These are phyloP conservation scores for Nixonia krombeini DNA, from an alignment of 1,140 invertebrate species.

Conservation along the genomic window DNA sequence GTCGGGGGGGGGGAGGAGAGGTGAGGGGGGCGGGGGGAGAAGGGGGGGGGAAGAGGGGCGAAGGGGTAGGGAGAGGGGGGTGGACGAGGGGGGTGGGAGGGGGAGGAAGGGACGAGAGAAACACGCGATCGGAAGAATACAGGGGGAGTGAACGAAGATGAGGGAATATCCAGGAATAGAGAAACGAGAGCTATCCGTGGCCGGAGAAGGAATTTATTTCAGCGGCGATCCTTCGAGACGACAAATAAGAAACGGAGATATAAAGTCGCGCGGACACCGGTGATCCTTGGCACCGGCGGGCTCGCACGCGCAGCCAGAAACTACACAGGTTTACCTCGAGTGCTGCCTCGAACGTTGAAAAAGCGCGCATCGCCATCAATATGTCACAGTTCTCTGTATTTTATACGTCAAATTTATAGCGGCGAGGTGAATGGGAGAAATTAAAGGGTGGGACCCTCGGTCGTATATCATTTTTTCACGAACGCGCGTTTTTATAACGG, in stretches of 20 bases:
- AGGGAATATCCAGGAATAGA: too few species aligned
- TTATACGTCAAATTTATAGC: background rate
- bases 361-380: conserved; percentile 13
- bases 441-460: too few species aligned
- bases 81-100: too few species aligned
- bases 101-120: too few species aligned
- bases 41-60: too few species aligned
- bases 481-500: too few species aligned
- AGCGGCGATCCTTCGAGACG: conserved; percentile 32
- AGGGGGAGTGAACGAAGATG: too few species aligned
- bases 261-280: conserved; percentile 9
- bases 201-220: conserved; percentile 18
- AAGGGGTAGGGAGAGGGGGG: too few species aligned
- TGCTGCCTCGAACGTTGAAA: conserved; percentile 16
- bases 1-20: too few species aligned
- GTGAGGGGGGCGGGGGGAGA: too few species aligned
- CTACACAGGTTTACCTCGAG: conserved; percentile 36
- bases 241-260: conserved; percentile 36
- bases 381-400: conserved; percentile 12
- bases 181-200: background rate
- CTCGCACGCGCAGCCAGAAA: conserved; percentile 18
- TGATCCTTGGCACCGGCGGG: conserved; percentile 31
- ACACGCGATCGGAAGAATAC: too few species aligned
- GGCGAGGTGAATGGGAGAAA: background rate
- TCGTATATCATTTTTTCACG: too few species aligned